phyloP scores from a whole-genome alignment of 2,888 invertebrate species.

The Polylopha cassiicola region DNA sequence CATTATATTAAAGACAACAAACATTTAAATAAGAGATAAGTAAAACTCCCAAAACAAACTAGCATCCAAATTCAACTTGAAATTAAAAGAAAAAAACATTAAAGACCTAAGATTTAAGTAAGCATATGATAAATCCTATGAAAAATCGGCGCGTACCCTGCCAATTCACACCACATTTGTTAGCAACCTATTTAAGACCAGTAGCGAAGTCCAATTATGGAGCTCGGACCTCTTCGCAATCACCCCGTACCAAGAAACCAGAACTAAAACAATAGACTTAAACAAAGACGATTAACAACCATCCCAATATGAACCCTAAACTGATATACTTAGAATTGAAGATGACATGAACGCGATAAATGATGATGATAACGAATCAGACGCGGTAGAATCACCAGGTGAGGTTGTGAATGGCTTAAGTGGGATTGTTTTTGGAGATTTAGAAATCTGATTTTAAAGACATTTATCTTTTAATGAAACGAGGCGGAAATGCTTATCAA shows the following conservation, averaged over 20 bases:
- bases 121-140: conserved; percentile 24
- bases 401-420: no score
- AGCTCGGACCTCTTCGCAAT: conserved; percentile 27
- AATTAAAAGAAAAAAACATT: not conserved
- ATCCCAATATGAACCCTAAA: conserved; percentile 2
- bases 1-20: no score
- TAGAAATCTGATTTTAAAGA: no score
- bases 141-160: conserved; percentile 25
- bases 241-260: conserved; percentile 28
- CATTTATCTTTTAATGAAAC: no score
- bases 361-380: no score
- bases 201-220: conserved; percentile 58
- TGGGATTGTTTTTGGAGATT: no score
- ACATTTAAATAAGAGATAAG: not conserved
- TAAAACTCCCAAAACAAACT: conserved; percentile 4
- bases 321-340: not conserved
- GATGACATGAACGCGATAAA: not conserved
- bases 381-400: no score
- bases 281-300: not conserved
- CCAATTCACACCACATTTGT: conserved; percentile 63
- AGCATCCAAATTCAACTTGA: conserved; percentile 11
- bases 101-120: conserved; percentile 25
- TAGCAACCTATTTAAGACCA: conserved; percentile 52
- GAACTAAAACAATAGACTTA: conserved; percentile 16
- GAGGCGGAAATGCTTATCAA: no score